Evolutionary conservation across 2,888 invertebrate species (phyloP), one percentile per base, ranked within the genome.

Genomic region (Idaea dimidiata): DNA sequence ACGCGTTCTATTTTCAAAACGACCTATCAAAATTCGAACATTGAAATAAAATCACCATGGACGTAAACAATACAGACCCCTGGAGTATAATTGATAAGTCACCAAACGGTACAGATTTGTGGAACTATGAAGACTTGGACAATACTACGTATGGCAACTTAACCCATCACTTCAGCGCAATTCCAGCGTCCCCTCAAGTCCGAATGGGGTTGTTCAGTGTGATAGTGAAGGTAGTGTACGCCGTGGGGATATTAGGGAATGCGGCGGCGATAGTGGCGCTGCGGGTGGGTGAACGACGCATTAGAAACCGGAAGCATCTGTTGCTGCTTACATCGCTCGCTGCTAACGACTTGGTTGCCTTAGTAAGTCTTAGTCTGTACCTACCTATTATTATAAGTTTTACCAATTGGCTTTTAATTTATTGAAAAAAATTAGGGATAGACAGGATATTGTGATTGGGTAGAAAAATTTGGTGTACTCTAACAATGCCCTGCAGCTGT

Each of bases 301-400:
- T 95, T 55, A 93, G 96, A 76, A 97, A 97, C 81, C 94, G 95
- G 70, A 97, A 97, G 82, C 97, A 97, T 86, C 93, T 96, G 72
- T 88, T 97, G 76, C 95, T 97, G 94, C 87, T 96, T 64, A 95
- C 96, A 31, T 96, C 96, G 72, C 86, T 97, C 70, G 95, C 96
- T 33, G 94, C 94, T 59, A 97, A 97, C 79, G 97, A 97, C 84
- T 91, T 97, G 62, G 94, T 97, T 56, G 97, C 97, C 32, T 67
- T 92, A 83, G 91, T 91, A 62, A 88, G 86, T 63, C 58, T 1
- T 16, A 43, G 24, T 5, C 5, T 24, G 24, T 24, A 24, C 5
- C 24, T 24, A 24, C 3, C 3, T 5, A 24, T 24, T 24, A 3
- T 24, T 1, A 5, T 5, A 24, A 24, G 1, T 24, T 24, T 24